A percentile compares a stretch with the other conserved stretches of the same genome.
These are phyloP conservation scores for Loriculus beryllinus DNA, from an alignment of 2,797 vertebrate genomes.

Conservation along the genomic window DNA sequence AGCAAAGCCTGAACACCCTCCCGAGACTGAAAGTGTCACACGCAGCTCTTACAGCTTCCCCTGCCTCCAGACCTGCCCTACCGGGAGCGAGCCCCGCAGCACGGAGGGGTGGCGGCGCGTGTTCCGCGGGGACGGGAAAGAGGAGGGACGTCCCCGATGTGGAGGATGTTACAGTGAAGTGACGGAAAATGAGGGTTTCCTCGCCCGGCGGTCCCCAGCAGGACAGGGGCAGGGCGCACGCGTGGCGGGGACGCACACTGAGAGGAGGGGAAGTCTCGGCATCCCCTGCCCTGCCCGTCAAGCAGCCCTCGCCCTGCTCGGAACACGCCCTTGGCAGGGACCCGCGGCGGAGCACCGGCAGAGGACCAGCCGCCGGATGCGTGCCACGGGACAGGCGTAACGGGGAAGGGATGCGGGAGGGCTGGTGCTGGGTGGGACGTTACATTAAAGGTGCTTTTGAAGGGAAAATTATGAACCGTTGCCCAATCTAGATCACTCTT, in stretches of 20 bases:
- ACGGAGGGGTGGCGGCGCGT: not conserved
- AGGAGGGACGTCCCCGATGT: accelerated
- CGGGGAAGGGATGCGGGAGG: not conserved
- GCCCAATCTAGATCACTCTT: not conserved
- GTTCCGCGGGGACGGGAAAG: not conserved
- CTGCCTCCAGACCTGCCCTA: not conserved
- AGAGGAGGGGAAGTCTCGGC: not conserved
- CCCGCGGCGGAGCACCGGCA: not conserved
- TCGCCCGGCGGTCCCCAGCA: not conserved
- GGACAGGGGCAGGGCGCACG: not conserved
- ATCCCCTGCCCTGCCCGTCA: not conserved
- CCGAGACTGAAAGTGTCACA: not conserved
- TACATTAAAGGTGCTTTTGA: not conserved
- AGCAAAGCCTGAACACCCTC: not conserved
- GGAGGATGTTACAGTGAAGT: not conserved
- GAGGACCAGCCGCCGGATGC: not conserved
- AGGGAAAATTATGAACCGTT: not conserved
- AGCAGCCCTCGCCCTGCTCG: not conserved
- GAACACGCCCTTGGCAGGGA: not conserved
- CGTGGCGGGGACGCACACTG: not conserved
- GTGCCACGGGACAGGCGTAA: not conserved
- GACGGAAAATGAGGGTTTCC: not conserved
- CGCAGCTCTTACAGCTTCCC: not conserved
- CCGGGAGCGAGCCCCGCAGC: not conserved
- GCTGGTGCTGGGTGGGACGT: not conserved